phyloP scores from a whole-genome alignment of 2,888 invertebrate species.

The Cephus pulcher region DNA sequence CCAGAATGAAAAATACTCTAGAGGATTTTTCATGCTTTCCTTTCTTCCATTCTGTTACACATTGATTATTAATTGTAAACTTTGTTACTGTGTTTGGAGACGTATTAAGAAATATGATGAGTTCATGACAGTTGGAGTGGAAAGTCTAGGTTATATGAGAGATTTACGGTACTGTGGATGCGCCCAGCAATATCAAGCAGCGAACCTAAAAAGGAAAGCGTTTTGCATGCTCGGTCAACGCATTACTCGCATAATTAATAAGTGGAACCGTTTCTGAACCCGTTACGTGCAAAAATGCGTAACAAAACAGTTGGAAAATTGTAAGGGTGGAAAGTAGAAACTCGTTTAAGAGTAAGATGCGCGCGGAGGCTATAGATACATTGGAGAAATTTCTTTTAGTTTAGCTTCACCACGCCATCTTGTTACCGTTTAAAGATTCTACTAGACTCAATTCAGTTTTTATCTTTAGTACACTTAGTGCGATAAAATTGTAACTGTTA shows the following conservation, averaged over 20 bases:
- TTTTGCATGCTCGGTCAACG: slow-evolving; percentile 2
- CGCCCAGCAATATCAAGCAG: neutral
- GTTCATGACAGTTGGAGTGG: neutral
- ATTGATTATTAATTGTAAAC: neutral
- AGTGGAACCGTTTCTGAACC: slow-evolving; percentile 6
- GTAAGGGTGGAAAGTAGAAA: neutral
- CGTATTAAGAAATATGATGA: neutral
- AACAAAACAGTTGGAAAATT: neutral
- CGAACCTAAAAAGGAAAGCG: neutral
- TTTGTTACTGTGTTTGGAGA: neutral
- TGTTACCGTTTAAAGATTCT: neutral
- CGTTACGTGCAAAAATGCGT: slow-evolving; percentile 6
- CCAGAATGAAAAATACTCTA: neutral
- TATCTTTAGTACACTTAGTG: neutral
- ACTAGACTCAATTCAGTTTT: neutral
- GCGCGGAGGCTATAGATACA: neutral
- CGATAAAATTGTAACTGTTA: neutral
- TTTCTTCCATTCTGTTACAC: neutral
- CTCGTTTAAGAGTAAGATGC: neutral
- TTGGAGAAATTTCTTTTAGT: neutral
- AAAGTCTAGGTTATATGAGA: neutral
- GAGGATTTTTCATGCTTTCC: neutral
- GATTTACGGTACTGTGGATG: neutral
- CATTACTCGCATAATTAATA: slow-evolving; percentile 3
- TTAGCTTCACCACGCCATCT: neutral